Evolutionary conservation across 2,113 vertebrate genomes (phyloP).

Genomic region (Heterocephalus glaber): DNA sequence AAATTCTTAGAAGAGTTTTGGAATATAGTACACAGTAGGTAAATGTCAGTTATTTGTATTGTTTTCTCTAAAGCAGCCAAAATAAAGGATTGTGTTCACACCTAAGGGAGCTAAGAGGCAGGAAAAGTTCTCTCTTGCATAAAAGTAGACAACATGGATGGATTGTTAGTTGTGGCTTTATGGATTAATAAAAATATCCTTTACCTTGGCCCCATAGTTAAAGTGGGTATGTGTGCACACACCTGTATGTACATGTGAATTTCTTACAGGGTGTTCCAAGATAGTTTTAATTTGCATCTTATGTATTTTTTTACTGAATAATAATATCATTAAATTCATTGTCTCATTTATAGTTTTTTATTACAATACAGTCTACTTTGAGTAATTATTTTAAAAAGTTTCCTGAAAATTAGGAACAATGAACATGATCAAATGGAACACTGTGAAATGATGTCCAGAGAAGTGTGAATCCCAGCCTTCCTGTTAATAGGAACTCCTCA

Average conservation of each 20-base stretch:
- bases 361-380: not conserved
- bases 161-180: not conserved
- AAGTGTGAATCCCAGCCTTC: not conserved
- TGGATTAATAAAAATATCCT: not conserved
- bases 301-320: not conserved
- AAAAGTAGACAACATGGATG: not conserved
- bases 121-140: not conserved
- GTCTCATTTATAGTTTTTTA: not conserved
- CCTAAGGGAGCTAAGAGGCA: not conserved
- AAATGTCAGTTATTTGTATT: constrained; percentile 6
- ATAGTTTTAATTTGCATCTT: not conserved
- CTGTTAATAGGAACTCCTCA: not conserved
- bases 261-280: not conserved
- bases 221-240: not conserved
- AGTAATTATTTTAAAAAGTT: not conserved
- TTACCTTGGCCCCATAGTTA: not conserved
- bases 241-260: accelerated
- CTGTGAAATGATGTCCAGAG: not conserved
- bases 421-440: not conserved
- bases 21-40: not conserved
- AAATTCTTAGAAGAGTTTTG: not conserved
- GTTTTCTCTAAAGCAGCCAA: not conserved
- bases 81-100: not conserved
- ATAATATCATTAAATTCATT: not conserved
- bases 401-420: not conserved